Evolutionary conservation across 2,888 invertebrate genomes (phyloP).

Genomic region (Phyllotreta striolata): DNA sequence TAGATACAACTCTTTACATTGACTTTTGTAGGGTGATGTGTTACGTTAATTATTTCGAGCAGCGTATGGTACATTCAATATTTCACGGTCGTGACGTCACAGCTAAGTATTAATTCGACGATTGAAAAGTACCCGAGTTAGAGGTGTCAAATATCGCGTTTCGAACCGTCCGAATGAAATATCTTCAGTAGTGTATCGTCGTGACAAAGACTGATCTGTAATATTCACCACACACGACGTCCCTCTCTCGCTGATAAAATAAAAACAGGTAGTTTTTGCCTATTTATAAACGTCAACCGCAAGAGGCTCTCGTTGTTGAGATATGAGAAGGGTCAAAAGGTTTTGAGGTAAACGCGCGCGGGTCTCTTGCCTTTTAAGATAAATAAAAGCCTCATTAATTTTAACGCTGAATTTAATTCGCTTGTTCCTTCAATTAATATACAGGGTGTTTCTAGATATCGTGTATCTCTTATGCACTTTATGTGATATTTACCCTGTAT

Average conservation of each 20-base stretch:
- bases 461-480: no score
- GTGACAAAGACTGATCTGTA: constrained; percentile 52
- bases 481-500: no score
- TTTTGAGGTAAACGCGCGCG: constrained; percentile 1
- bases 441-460: no score
- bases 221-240: constrained; percentile 54
- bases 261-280: constrained; percentile 55
- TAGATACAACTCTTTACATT: background rate
- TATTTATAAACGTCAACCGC: constrained; percentile 51
- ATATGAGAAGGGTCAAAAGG: constrained; percentile 14
- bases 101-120: no score
- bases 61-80: no score
- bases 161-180: constrained; percentile 48
- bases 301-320: constrained; percentile 5
- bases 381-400: background rate
- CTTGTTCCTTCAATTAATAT: background rate
- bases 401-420: no score
- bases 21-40: background rate
- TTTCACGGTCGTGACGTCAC: no score
- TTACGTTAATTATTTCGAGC: no score
- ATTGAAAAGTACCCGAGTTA: constrained; percentile 48
- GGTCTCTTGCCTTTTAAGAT: no score
- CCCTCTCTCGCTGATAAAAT: constrained; percentile 49
- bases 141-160: constrained; percentile 52
- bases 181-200: constrained; percentile 49